These are phyloP conservation scores for Philhelius pedissequus DNA, from an alignment of 2,888 invertebrate genomes.

Conservation along the genomic window DNA sequence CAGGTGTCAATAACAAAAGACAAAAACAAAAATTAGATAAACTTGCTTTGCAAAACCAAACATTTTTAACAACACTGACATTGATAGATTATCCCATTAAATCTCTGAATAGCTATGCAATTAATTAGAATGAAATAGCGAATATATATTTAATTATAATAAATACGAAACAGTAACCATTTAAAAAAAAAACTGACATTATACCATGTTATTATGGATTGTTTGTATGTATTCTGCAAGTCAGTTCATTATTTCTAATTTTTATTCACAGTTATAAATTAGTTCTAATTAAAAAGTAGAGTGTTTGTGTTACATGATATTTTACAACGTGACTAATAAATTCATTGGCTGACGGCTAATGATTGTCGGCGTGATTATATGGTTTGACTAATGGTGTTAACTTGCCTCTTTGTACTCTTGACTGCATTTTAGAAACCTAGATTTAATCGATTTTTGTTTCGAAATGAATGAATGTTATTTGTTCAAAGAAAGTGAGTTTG, in stretches of 20 bases:
- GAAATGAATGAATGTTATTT: no score
- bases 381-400: constrained; percentile 24
- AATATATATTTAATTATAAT: not conserved
- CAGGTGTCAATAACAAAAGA: not conserved
- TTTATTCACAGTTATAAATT: constrained; percentile 32
- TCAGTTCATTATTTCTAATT: not conserved
- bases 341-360: constrained; percentile 14
- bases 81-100: constrained; percentile 51
- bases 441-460: not conserved
- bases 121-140: constrained; percentile 39
- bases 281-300: constrained; percentile 48
- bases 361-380: constrained; percentile 17
- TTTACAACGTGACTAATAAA: constrained; percentile 25
- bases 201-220: not conserved
- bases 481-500: no score
- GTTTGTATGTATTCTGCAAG: no score
- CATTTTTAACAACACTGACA: constrained; percentile 3
- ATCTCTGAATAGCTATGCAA: constrained; percentile 47
- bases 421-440: constrained; percentile 15
- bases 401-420: constrained; percentile 1
- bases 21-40: not conserved
- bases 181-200: not conserved
- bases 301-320: constrained; percentile 36
- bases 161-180: not conserved
- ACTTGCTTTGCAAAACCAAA: not conserved